Conservation (phyloP, 2,113 vertebrate genomes). For the Synchiropus splendidus region DNA sequence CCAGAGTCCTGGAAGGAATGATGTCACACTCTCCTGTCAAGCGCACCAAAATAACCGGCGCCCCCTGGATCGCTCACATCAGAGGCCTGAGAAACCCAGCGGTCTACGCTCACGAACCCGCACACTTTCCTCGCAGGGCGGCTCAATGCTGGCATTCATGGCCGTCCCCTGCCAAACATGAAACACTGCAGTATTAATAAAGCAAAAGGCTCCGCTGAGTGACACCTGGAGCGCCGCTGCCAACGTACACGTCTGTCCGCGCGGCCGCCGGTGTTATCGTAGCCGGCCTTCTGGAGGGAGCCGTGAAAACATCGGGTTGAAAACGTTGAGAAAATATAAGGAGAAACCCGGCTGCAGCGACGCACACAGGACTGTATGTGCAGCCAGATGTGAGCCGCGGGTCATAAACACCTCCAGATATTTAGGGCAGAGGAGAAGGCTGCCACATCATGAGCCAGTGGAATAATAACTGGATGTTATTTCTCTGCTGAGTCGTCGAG, state of each 20-base stretch:
- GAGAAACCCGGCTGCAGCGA: too few relatives aligned
- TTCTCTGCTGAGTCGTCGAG: slow-evolving; percentile 2
- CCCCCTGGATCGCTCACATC: slow-evolving; percentile 34
- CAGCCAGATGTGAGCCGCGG: slow-evolving; percentile 30
- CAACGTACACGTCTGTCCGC: slow-evolving; percentile 31
- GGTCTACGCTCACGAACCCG: slow-evolving; percentile 13
- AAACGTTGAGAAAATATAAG: slow-evolving; percentile 10
- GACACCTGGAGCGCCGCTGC: slow-evolving; percentile 44
- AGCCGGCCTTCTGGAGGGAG: slow-evolving; percentile 26
- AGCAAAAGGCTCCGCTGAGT: slow-evolving; percentile 40
- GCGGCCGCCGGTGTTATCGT: slow-evolving; percentile 47
- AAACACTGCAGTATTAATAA: slow-evolving; percentile 39
- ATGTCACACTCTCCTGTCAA: slow-evolving; percentile 43
- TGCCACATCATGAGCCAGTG: slow-evolving; percentile 10
- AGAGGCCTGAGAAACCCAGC: slow-evolving; percentile 25
- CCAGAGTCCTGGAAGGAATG: slow-evolving; percentile 50
- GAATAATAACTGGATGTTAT: slow-evolving; percentile 17
- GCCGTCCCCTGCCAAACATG: slow-evolving; percentile 31
- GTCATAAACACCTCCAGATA: slow-evolving; percentile 28
- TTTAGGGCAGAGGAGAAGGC: slow-evolving; percentile 15
- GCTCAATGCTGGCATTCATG: slow-evolving; percentile 56
- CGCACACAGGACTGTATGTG: slow-evolving; percentile 3
- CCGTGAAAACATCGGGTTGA: slow-evolving; percentile 26
- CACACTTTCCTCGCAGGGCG: neutral
- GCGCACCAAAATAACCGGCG: slow-evolving; percentile 23